A percentile compares a stretch with the other conserved stretches of the same genome.
Evolutionary conservation across 2,797 vertebrate species (phyloP).

Genomic region (Novumbra hubbsi): DNA sequence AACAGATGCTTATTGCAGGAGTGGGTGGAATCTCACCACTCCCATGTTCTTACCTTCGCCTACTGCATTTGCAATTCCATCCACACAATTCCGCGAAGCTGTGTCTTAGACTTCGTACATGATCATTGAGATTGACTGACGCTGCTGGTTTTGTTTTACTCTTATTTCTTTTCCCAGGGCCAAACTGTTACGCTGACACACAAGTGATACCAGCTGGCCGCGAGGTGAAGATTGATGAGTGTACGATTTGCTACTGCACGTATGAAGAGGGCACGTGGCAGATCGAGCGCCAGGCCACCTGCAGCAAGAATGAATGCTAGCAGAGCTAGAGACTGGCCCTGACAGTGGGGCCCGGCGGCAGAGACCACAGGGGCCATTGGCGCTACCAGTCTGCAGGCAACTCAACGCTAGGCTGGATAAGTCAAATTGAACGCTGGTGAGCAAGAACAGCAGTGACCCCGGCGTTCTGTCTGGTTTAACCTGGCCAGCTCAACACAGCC

Average conservation of each 20-base stretch:
- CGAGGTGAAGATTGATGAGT: conserved; percentile 95
- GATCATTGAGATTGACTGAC: conserved; percentile 27
- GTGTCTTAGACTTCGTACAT: conserved; percentile 23
- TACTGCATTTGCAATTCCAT: not conserved
- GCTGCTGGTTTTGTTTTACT: conserved; percentile 9
- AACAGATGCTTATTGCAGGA: not conserved
- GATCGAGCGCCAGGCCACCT: conserved; percentile 95
- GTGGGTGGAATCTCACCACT: not conserved
- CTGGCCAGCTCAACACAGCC: conserved; percentile 29
- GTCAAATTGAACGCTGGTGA: not conserved
- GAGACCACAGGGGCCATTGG: conserved; percentile 20
- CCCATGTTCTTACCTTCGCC: not conserved
- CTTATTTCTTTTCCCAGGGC: conserved; percentile 71
- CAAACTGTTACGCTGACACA: conserved; percentile 96
- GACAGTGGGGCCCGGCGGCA: not conserved
- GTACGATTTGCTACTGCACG: conserved; percentile 98
- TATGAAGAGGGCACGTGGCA: conserved; percentile 98
- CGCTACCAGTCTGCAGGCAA: conserved; percentile 19
- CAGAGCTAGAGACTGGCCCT: conserved; percentile 76
- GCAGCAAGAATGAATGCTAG: conserved; percentile 95
- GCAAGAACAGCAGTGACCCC: not conserved
- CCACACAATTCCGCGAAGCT: not conserved
- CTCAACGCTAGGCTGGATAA: conserved; percentile 17
- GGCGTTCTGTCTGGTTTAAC: not conserved
- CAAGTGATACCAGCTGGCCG: conserved; percentile 94